Evolutionary conservation across 1,140 invertebrate genomes (phyloP).

Genomic region (Drosophila sp.): DNA sequence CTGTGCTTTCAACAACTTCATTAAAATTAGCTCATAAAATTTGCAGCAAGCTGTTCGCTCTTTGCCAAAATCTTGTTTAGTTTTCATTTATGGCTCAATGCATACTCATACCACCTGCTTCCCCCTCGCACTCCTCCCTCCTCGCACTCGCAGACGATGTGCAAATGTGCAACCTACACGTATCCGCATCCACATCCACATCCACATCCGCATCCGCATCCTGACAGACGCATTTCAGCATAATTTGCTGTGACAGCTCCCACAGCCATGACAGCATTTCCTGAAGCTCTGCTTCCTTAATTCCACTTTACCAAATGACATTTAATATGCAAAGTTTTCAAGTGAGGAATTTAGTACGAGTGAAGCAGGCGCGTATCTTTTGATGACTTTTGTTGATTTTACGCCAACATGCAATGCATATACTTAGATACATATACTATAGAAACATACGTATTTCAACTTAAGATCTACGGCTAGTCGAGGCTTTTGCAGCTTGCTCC

Average conservation of each 20-base stretch:
- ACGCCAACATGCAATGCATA: slow-evolving; percentile 58
- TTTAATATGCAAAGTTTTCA: slow-evolving; percentile 81
- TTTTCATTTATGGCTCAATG: slow-evolving; percentile 81
- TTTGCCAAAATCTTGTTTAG: slow-evolving; percentile 76
- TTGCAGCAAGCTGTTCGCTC: slow-evolving; percentile 59
- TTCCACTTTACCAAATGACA: slow-evolving; percentile 81
- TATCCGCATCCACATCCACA: slow-evolving; percentile 43
- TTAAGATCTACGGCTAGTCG: slow-evolving; percentile 49
- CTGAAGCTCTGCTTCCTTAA: slow-evolving; percentile 66
- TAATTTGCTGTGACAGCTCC: slow-evolving; percentile 76
- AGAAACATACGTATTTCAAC: background rate
- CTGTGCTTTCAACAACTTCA: slow-evolving; percentile 63
- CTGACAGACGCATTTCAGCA: slow-evolving; percentile 79
- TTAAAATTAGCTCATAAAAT: slow-evolving; percentile 83
- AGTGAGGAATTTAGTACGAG: slow-evolving; percentile 30
- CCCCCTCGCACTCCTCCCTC: background rate
- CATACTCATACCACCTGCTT: slow-evolving; percentile 23
- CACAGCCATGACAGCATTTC: slow-evolving; percentile 50
- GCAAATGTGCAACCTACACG: slow-evolving; percentile 61
- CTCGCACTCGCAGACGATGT: slow-evolving; percentile 26
- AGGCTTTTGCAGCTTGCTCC: slow-evolving; percentile 44
- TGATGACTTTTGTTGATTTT: slow-evolving; percentile 82
- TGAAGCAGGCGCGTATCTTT: slow-evolving; percentile 70
- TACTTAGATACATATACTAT: background rate
- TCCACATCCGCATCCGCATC: slow-evolving; percentile 55